Evolutionary conservation across 2,888 invertebrate species (phyloP), one percentile per base, ranked within the genome.

Genomic region (Eremobia ochroleuca): DNA sequence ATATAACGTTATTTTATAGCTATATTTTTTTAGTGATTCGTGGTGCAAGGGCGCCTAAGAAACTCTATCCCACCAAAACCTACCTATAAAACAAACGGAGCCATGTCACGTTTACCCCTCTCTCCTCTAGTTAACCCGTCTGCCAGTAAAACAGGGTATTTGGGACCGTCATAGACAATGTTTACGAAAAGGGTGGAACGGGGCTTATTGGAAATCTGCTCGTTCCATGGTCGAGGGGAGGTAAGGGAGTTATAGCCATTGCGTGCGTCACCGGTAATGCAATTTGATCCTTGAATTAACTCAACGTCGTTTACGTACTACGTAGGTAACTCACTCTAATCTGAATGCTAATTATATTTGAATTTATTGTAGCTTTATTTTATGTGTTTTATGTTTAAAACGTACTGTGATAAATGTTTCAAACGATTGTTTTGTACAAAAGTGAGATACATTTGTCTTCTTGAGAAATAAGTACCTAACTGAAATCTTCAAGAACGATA

Each of bases 121-220:
- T 71, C 70, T 73, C 66, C 73, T 74, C 65, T 74, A 87, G 75
- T 77, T 82, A 86, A 68, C 79, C 61, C 83, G 65, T 69, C 72
- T 66, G 65, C 43, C 55, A 37, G 52, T 73, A 78, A 74, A 72
- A 82, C 72, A 61, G 31, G 71, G 66, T 77, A 77, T 84, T 87
- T 71, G 73, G 43, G 55, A 46, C 75, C 69, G 73, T 59, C 82
- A 81, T 82, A 66, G 73, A 79, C 85, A 76, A 76, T 89, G 86
- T 87, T 86, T 88, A 83, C 80, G 55, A 74, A 82, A 81, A 61
- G 85, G 86, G 85, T 86, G 73, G 85, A 76, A 61, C 18, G 71
- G 79, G 81, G 86, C 80, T 88, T 85, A 87, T 85, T 85, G 89
- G 85, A 88, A 87, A 90, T 87, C 89, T 87, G 83, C 66, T 83